Base-by-base conservation (phyloP, 2,888 invertebrate species). In the Tromatobia lineatoria region DNA sequence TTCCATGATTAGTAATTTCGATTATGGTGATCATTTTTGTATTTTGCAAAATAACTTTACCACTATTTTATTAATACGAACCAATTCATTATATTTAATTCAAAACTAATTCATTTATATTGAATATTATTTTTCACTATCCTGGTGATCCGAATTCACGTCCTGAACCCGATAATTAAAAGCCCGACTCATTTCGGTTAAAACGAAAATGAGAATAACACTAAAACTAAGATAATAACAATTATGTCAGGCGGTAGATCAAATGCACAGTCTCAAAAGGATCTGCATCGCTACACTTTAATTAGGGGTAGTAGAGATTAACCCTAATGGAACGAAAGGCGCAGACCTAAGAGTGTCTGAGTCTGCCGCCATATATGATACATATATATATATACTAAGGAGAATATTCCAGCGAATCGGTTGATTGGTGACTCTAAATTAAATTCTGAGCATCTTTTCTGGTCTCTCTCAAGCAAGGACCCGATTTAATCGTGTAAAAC, bases 241-340 rank as follows among this genome's bases (percentile, higher is more conserved):
- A 70, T 57, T 8, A 57, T 67, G 61, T 34, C 25, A 67, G 8
- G 52, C 61, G 23, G 45, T 38, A 20, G 54, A 15, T 34, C 47
- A 59, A 34, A 52, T 18, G 38, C 50, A 11, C 15, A 52, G 54
- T 52, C 29, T 64, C 38, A 66, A 67, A 71, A 18, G 70, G n/a
- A 70, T 78, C 25, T 90, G 90, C 91, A 91, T 90, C 89, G 90
- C 87, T 91, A 92, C 89, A 90, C 91, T 92, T 93, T 92, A 93
- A 93, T 93, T 92, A 92, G 91, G 88, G 84, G 70, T 77, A 64
- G 76, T 80, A 83, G 86, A 91, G 91, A 92, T 92, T 92, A 92
- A 90, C 90, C 88, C 91, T 92, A 92, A 93, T 93, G 93, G 92
- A 92, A 90, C 89, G 91, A 88, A 70, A 80, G 59, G 45, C 52